Evolutionary conservation across 2,797 vertebrate genomes (phyloP).

Genomic region (Otolemur crassicaudatus): DNA sequence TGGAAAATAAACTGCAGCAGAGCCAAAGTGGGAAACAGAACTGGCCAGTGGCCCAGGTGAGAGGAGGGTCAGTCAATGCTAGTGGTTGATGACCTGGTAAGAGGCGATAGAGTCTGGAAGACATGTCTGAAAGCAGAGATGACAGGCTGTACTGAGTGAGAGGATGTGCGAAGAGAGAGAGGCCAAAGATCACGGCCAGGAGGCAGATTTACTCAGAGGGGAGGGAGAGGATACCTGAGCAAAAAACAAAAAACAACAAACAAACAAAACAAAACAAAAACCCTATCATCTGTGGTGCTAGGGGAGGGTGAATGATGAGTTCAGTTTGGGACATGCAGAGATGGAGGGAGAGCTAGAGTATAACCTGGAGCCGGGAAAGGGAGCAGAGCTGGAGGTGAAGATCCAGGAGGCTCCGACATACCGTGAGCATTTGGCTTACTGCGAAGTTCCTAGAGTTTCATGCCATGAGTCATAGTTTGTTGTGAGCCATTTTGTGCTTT

Average conservation of each 20-base stretch:
- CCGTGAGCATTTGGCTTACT: not conserved
- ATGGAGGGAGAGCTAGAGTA: no score
- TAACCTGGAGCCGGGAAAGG: not conserved
- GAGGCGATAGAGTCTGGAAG: not conserved
- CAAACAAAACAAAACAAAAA: no score
- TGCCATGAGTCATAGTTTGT: conserved; percentile 50
- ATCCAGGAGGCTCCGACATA: not conserved
- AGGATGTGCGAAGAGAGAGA: not conserved
- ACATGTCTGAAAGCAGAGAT: not conserved
- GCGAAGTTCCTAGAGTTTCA: not conserved
- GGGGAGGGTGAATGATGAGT: no score
- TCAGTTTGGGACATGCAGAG: not conserved
- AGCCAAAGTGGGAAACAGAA: not conserved
- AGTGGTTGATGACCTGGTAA: not conserved
- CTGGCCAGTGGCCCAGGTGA: not conserved
- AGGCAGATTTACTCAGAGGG: not conserved
- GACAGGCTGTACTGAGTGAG: not conserved
- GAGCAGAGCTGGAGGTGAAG: not conserved
- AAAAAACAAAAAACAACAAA: not conserved
- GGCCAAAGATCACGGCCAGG: not conserved
- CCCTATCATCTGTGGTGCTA: no score
- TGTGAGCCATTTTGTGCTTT: conserved; percentile 1
- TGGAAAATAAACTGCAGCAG: not conserved
- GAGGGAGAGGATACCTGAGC: not conserved
- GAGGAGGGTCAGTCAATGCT: accelerated